Base-by-base conservation (phyloP, 2,888 invertebrate genomes). In the Kryphioiulus occultus region DNA sequence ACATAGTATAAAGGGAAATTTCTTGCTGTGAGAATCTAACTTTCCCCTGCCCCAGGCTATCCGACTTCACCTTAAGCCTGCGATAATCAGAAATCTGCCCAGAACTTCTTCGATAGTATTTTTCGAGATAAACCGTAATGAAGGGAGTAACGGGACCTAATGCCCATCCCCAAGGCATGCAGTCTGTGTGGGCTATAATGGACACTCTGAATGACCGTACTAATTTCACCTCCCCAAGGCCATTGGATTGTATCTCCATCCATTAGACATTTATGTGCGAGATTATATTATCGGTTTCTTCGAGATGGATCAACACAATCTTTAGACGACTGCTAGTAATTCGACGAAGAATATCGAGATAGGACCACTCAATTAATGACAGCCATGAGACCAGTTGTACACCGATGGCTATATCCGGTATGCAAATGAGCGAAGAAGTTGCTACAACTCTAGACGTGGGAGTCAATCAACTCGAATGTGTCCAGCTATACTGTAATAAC, bases 151-250 rank as follows among this genome's bases (percentile, higher is more conserved):
- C 30, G 26, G 78, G 30, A 78, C 78, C 12, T 78, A 78, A 78
- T 78, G 30, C 78, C 12, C 22, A 78, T 78, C 78, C 78, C 17
- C 78, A 78, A 78, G 78, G 2, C 78, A 15, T 30, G 30, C 26
- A 30, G 78, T 78, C 78, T 26, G 30, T 78, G 30, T 78, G 78
- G 30, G 78, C 30, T 30, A 30, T 78, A 78, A 78, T 78, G 78
- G 78, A 78, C 78, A 78, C 15, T 12, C 78, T 78, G 78, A 78
- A 78, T 30, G 78, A 78, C 78, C 30, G 78, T 78, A 78, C 78
- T 78, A 78, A 78, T 78, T 78, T 78, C 78, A 78, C 78, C 78
- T 78, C 78, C 78, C 78, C 30, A 30, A 30, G 30, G 78, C 78
- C 30, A 78, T 78, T 30, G 30, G 78, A 78, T 78, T 30, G 78